Base-by-base conservation (phyloP, 1,140 invertebrate genomes). In the Leptonema lineaticorne region DNA sequence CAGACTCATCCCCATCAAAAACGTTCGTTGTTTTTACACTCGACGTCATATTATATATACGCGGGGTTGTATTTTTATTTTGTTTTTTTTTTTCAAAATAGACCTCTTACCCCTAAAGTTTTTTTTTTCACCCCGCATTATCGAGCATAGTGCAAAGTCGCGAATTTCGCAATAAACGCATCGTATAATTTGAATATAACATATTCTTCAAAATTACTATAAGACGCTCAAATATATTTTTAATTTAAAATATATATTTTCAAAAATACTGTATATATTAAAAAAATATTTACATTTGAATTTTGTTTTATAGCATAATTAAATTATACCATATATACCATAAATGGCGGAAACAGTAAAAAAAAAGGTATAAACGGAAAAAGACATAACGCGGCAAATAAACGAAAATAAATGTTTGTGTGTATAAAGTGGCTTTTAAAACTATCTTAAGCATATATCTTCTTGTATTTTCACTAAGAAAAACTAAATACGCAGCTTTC, bases 21-120 rank as follows among this genome's bases (percentile, higher is more conserved):
- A 28, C 48, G 45, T 60, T 69, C 20, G 63, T 65, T 57, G 67
- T 69, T 69, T 69, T n/a, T n/a, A n/a, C n/a, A n/a, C n/a, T n/a
- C n/a, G n/a, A n/a, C n/a, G n/a, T n/a, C n/a, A n/a, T n/a, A n/a
- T n/a, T n/a, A n/a, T n/a, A n/a, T 69, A 69, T 41, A 50, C 16
- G 30, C 48, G 22, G 22, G 18, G 2, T 53, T 33, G 46, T 69
- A 69, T 64, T 69, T 69, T 63, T 68, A 27, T 56, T 45, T 27
- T 29, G 14, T 28, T 22, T 59, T 29, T 9, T 41, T 41, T 53
- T 53, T 53, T 20, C 50, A 1, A 9, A 16, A 9, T 41, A 41
- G 16, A 16, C 11, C 37, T 41, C 37, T 9, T 16, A 16, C 11
- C 37, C 37, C 37, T 41, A 14, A 9, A 41, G 9, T 41, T 41